Evolutionary conservation across 2,888 invertebrate genomes (phyloP), one percentile per base, ranked within the genome.

Genomic region (Andrena minutula): DNA sequence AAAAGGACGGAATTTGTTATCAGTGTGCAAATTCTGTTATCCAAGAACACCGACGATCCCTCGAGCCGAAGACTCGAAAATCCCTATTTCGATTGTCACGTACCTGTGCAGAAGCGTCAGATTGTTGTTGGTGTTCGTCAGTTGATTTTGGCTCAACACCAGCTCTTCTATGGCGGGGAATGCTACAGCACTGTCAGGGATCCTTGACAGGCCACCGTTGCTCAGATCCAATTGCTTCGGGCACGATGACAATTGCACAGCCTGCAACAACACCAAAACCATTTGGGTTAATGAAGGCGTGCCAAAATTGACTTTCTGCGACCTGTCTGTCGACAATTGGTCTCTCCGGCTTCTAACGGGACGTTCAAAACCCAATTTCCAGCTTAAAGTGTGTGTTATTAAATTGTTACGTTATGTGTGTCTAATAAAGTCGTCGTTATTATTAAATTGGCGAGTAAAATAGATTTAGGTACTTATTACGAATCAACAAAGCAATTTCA

Each of bases 181-280:
- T n/a, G 92, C 92, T 64, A 94, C 79, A 60, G 89, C 89, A 35
- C 94, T 92, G 58, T 94, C 94, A 28, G 94, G 94, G 12, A 94
- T 89, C 64, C 93, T 90, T 51, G 92, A 90, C 75, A 94, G 87
- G n/a, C 94, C 94, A 2, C 91, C 92, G 72, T 92, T 93, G 85
- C 92, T 92, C 72, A 94, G 91, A 86, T 94, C 94, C 86, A 94
- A 86, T 71, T 90, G 91, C 70, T 90, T 92, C n/a, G 90, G 91
- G 78, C 88, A 91, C 68, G 89, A 82, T 73, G 92, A 86, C 80
- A 87, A 84, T 77, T 91, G 91, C 53, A 88, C 89, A 51, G 92
- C 91, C 92, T 92, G 82, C 6, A 82, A 87, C 47, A 72, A 72
- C 8, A 7, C 8, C 2, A 4, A 20, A n/a, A 23, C 3, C 26